phyloP scores from a whole-genome alignment of 2,113 vertebrate genomes.

The Psilopsiagon aurifrons region DNA sequence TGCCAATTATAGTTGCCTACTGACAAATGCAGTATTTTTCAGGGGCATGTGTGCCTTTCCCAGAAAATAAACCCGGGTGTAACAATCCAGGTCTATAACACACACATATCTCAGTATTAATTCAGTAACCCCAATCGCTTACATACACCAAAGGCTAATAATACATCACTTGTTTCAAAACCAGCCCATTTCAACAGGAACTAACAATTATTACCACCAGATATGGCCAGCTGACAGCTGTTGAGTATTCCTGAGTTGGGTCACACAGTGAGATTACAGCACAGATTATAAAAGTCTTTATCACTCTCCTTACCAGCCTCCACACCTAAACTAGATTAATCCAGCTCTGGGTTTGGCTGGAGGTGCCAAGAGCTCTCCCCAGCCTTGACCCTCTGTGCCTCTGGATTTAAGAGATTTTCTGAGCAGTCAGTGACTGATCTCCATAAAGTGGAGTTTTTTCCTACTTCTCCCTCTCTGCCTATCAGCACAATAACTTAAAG shows the following conservation, averaged over 20 bases:
- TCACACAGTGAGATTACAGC: background rate
- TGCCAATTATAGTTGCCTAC: background rate
- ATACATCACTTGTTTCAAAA: background rate
- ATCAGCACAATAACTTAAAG: background rate
- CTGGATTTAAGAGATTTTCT: background rate
- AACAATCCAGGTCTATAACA: background rate
- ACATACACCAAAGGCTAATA: background rate
- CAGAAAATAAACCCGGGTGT: background rate
- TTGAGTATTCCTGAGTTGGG: background rate
- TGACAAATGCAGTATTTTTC: background rate
- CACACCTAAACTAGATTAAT: background rate
- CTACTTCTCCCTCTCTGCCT: background rate
- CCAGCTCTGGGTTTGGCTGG: background rate
- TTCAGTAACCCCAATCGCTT: background rate
- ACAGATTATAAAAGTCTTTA: background rate
- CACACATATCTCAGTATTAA: background rate
- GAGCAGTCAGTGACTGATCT: background rate
- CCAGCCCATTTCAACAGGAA: background rate
- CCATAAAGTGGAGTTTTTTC: background rate
- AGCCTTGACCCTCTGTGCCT: background rate
- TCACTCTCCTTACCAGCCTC: background rate
- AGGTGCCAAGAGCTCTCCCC: background rate
- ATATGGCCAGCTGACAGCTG: background rate
- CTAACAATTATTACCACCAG: background rate
- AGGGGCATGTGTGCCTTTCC: background rate